Evolutionary conservation across 2,797 vertebrate genomes (phyloP).

Genomic region (Diglossa cyanea): DNA sequence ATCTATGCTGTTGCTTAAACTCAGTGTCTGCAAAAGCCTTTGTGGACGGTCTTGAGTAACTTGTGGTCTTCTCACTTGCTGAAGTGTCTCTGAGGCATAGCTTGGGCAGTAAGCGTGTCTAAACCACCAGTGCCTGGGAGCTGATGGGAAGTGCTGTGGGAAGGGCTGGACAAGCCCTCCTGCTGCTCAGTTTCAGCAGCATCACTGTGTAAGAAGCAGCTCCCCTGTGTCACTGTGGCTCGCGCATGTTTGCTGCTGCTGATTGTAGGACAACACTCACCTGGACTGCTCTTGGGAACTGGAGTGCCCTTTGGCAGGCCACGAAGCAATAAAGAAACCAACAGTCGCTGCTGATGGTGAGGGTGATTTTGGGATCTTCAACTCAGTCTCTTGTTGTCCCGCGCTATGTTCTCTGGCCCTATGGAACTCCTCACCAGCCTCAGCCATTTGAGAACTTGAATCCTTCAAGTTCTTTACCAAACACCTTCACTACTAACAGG

Average conservation of each 20-base stretch:
- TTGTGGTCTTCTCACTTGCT: background rate
- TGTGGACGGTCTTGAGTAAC: background rate
- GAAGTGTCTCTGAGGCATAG: background rate
- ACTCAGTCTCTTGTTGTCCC: accelerated
- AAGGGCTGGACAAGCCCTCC: background rate
- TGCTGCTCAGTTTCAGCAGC: background rate
- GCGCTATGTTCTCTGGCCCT: accelerated
- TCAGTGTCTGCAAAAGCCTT: background rate
- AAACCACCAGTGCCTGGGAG: background rate
- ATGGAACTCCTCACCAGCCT: accelerated
- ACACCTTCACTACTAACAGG: background rate
- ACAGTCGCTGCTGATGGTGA: background rate
- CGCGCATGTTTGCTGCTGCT: accelerated
- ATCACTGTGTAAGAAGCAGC: accelerated
- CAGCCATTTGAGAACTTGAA: background rate
- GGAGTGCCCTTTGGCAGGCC: background rate
- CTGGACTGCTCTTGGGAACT: background rate
- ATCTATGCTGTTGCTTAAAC: background rate
- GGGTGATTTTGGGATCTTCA: background rate
- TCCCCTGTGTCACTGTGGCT: accelerated
- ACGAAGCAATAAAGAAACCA: background rate
- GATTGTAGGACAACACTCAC: background rate
- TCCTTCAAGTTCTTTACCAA: background rate
- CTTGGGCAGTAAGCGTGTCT: background rate
- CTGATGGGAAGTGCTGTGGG: background rate